Base-by-base conservation (phyloP, 1,140 invertebrate species). In the Tetraneura akinire region DNA sequence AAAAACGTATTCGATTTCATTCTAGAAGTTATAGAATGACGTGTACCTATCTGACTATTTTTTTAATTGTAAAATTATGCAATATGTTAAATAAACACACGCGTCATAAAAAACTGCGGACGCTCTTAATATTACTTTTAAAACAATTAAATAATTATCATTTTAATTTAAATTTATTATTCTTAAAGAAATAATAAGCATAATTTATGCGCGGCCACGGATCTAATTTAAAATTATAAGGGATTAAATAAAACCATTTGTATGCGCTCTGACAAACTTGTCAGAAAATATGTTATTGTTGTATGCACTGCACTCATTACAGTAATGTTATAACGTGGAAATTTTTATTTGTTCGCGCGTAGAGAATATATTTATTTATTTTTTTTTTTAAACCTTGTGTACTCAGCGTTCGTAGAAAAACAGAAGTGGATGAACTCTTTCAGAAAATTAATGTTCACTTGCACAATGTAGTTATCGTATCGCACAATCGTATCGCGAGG, bases 151-250 rank as follows among this genome's bases (percentile, higher is more conserved):
- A 68, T 16, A n/a, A n/a, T 16, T 42, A 64, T 64, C n/a, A 37
- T 42, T 1, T 10, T 64, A 9, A n/a, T n/a, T n/a, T n/a, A 1
- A 42, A 42, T 21, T 64, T 21, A 4, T 11, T 21, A 13, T 68
- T 68, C 4, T 16, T 68, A 47, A 6, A 26, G 14, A 68, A 71
- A 71, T 51, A 71, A 51, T 23, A 10, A 18, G 23, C 0, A 51
- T 71, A 70, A 70, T 70, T 2, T 47, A 29, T 71, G 23, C 23
- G 13, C 13, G 26, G 23, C 18, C 14, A 49, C 51, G 47, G 47
- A 51, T 11, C 45, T 51, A 71, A 71, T 71, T 71, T 71, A 71
- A 71, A 51, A 29, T 23, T 23, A 45, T 47, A 21, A 21, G 18
- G n/a, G 14, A 62, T 68, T 23, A 68, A 68, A 10, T 68, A 26